Percentiles rank a stretch among this genome's conserved stretches.
Conservation (phyloP, 1,140 invertebrate species). For the Heliothis subflexa region DNA sequence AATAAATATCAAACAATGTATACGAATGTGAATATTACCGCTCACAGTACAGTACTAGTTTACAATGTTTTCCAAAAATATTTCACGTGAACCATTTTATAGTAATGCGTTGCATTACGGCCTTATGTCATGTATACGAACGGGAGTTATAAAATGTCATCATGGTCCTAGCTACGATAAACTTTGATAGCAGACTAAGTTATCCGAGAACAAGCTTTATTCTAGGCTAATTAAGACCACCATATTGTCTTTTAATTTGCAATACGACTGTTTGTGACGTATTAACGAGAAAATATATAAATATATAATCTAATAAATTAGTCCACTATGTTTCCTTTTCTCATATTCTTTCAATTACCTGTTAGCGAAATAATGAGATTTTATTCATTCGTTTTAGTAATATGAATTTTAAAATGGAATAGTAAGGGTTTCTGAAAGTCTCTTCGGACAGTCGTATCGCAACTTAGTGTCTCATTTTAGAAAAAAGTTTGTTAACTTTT, state of each 20-base stretch:
- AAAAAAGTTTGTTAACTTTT: constrained; percentile 79
- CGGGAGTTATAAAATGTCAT: constrained; percentile 74
- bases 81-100: constrained; percentile 52
- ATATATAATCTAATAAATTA: constrained; percentile 25
- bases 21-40: constrained; percentile 14
- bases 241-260: constrained; percentile 62
- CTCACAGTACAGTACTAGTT: constrained; percentile 44
- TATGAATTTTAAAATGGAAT: constrained; percentile 26
- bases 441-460: constrained; percentile 62
- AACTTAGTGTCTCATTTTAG: constrained; percentile 61
- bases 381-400: constrained; percentile 42
- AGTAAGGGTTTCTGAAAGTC: constrained; percentile 33
- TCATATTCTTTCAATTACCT: constrained; percentile 27
- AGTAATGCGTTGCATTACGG: constrained; percentile 78
- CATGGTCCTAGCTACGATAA: constrained; percentile 73
- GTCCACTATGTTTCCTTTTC: constrained; percentile 15
- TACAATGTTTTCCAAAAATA: constrained; percentile 25
- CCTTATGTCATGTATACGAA: constrained; percentile 85
- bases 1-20: constrained; percentile 32
- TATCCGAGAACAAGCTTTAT: constrained; percentile 82
- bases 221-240: constrained; percentile 71
- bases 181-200: constrained; percentile 73
- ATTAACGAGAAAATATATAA: constrained; percentile 23
- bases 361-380: constrained; percentile 39
- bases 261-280: constrained; percentile 60